These are phyloP conservation scores for Brachyptera putata DNA, from an alignment of 2,888 invertebrate species.

Conservation along the genomic window DNA sequence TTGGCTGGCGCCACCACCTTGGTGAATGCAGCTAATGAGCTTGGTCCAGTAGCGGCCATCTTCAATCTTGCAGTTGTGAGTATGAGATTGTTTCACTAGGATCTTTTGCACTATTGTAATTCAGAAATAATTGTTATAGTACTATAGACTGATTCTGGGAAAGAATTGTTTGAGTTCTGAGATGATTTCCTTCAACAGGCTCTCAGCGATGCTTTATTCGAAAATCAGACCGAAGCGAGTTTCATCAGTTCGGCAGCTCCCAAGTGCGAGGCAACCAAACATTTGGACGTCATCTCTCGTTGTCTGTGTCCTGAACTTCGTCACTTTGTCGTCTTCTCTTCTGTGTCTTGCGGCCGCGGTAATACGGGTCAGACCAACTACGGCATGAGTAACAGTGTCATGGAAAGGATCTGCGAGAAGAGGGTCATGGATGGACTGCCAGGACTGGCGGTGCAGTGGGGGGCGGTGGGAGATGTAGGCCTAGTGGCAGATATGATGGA, in stretches of 20 bases:
- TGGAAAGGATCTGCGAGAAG: constrained; percentile 82
- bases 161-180: neutral
- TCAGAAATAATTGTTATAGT: no score
- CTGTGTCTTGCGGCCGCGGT: constrained; percentile 86
- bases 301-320: constrained; percentile 51
- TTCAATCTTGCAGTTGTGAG: constrained; percentile 82
- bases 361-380: constrained; percentile 90
- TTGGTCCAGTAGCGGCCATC: constrained; percentile 74
- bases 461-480: constrained; percentile 84
- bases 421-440: constrained; percentile 66
- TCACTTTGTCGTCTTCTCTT: constrained; percentile 87
- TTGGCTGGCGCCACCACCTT: constrained; percentile 65
- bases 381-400: constrained; percentile 83
- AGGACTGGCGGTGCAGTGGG: constrained; percentile 86
- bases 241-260: constrained; percentile 67
- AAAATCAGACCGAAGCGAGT: constrained; percentile 67
- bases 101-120: no score
- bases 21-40: constrained; percentile 56
- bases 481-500: constrained; percentile 56
- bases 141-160: neutral
- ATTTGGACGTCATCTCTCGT: constrained; percentile 66
- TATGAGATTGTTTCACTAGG: no score
- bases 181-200: constrained; percentile 19
- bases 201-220: constrained; percentile 68
- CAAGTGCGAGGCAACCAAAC: constrained; percentile 73